Base-by-base conservation (phyloP, 2,113 vertebrate genomes). In the Pteropus alecto region DNA sequence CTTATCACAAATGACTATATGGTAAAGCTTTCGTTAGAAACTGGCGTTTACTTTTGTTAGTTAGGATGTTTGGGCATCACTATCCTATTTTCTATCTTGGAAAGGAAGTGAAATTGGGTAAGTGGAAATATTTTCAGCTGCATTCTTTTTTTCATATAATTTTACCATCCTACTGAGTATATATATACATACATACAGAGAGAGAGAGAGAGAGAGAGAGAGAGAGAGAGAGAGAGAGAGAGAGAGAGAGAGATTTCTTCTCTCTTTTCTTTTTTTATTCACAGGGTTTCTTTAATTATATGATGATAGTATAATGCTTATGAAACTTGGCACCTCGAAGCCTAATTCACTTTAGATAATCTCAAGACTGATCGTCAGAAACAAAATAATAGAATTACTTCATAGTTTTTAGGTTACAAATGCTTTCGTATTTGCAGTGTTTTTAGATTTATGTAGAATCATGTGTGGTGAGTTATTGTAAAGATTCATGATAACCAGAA, bases 331-430 rank as follows among this genome's bases (percentile, higher is more conserved):
- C 24, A 33, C 21, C 3, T 30, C 68, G 28, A 95, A 86, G 14
- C 14, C 30, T 67, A 82, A 68, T 87, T 84, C 5, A 71, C 46
- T 65, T n/a, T 63, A 48, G 10, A 19, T 84, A 76, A 65, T 54
- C n/a, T 13, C 21, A 6, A 9, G 5, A 6, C 41, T 92, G 22
- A 97, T 93, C 24, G 88, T 95, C 6, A 70, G 22, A 77, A 93
- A 89, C 13, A 77, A 91, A 93, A 74, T 87, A 82, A 60, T 33
- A 74, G 28, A 68, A 97, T 65, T 85, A 85, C 28, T 93, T 73
- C 61, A 63, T 33, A 95, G n/a, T 63, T 93, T 5, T 67, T 94
- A 86, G n/a, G 24, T 60, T 88, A 54, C 54, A 84, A 60, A 76
- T 86, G 51, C 30, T 71, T 94, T 92, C 30, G 65, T 94, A 33